These are phyloP conservation scores for Coturnix japonica DNA, from an alignment of 2,113 vertebrate species.

Conservation along the genomic window DNA sequence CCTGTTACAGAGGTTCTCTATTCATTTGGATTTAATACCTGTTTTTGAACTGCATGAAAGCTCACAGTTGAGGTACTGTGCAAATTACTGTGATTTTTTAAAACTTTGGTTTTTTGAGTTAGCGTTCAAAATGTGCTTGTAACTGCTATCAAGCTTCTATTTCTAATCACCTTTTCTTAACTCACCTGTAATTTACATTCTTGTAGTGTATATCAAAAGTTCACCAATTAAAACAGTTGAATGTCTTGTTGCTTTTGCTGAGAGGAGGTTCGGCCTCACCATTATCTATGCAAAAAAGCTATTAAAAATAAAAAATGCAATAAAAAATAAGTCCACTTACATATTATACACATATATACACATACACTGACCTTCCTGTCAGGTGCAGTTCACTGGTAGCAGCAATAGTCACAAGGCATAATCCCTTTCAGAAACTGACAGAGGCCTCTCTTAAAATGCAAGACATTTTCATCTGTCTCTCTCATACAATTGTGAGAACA, in stretches of 20 bases:
- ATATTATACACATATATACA: no score
- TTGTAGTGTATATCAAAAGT: neutral
- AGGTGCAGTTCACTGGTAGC: neutral
- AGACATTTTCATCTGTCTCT: neutral
- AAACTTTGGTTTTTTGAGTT: neutral
- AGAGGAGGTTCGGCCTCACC: neutral
- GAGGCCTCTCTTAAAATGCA: neutral
- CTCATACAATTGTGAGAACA: neutral
- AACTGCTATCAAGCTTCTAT: neutral
- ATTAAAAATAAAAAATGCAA: neutral
- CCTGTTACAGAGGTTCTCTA: neutral
- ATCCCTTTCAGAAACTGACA: neutral
- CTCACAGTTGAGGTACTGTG: neutral
- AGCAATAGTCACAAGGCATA: neutral
- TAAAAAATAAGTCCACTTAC: neutral
- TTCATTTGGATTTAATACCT: slow-evolving; percentile 50
- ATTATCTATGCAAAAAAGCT: neutral
- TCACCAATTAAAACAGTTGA: neutral
- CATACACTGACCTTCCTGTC: neutral
- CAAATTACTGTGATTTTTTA: neutral
- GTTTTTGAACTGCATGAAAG: slow-evolving; percentile 47
- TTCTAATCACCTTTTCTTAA: neutral
- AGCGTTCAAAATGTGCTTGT: neutral
- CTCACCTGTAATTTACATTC: neutral
- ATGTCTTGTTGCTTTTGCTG: neutral